These are phyloP conservation scores for Spilarctia lutea DNA, from an alignment of 2,888 invertebrate genomes.

Conservation along the genomic window DNA sequence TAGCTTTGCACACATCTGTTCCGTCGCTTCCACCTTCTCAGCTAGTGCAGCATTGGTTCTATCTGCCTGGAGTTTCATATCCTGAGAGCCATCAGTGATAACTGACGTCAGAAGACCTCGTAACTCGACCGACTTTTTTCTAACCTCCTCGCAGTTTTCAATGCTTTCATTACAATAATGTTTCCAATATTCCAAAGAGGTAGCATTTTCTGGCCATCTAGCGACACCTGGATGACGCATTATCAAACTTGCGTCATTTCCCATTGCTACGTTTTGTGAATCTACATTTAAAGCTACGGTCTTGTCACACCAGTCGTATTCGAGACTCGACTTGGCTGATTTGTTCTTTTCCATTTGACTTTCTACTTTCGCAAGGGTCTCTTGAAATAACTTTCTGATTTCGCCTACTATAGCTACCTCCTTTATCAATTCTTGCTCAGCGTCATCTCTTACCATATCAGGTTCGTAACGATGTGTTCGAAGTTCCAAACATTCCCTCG, in stretches of 20 bases:
- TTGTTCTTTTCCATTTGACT: slow-evolving; percentile 90
- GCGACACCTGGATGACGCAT: slow-evolving; percentile 93
- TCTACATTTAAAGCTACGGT: slow-evolving; percentile 91
- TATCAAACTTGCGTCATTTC: slow-evolving; percentile 88
- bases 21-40: slow-evolving; percentile 90
- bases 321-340: slow-evolving; percentile 92
- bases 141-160: slow-evolving; percentile 90
- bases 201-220: slow-evolving; percentile 92
- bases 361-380: slow-evolving; percentile 89
- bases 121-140: slow-evolving; percentile 90
- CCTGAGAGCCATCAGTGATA: slow-evolving; percentile 92
- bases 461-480: slow-evolving; percentile 90
- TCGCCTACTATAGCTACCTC: slow-evolving; percentile 92
- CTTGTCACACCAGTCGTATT: slow-evolving; percentile 97
- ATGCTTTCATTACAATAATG: slow-evolving; percentile 93
- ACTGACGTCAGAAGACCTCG: slow-evolving; percentile 90
- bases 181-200: slow-evolving; percentile 91
- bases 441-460: slow-evolving; percentile 91
- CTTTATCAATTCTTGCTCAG: slow-evolving; percentile 93
- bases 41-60: slow-evolving; percentile 91
- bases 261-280: slow-evolving; percentile 88
- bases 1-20: slow-evolving; percentile 89
- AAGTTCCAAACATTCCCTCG: slow-evolving; percentile 90
- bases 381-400: slow-evolving; percentile 87
- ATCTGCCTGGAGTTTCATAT: slow-evolving; percentile 94